A percentile compares a stretch with the other conserved stretches of the same genome.
phyloP scores from a whole-genome alignment of 2,797 vertebrate genomes.

The Todus mexicanus region DNA sequence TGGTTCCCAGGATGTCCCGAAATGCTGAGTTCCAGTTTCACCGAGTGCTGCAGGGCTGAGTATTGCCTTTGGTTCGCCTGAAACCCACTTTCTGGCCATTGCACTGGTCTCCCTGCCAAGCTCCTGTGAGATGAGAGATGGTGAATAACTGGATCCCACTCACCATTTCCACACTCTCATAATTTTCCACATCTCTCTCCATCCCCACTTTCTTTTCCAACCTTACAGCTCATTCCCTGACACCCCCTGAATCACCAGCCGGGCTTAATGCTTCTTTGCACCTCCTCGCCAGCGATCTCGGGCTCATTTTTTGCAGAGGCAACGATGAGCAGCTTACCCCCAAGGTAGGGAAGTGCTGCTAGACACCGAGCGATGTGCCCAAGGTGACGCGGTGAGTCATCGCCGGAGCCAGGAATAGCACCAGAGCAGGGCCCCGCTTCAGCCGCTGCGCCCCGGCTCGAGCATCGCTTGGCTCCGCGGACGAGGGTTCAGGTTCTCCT shows the following conservation, averaged over 20 bases:
- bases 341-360: neutral
- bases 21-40: neutral
- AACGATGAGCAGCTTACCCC: neutral
- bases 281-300: neutral
- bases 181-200: neutral
- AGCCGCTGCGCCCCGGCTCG: accelerated
- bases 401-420: neutral
- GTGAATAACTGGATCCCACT: neutral
- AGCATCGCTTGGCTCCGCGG: neutral
- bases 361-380: neutral
- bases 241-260: neutral
- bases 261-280: neutral
- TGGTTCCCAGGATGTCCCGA: accelerated
- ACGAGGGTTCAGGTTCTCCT: accelerated
- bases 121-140: accelerated
- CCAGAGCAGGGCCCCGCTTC: neutral
- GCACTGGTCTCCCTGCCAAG: neutral
- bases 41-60: neutral
- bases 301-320: neutral
- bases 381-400: neutral
- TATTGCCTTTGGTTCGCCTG: neutral
- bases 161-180: neutral
- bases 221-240: neutral
- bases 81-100: neutral
- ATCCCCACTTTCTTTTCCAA: neutral